Conservation (phyloP, 2,888 invertebrate genomes). For the Phlogophora meticulosa region DNA sequence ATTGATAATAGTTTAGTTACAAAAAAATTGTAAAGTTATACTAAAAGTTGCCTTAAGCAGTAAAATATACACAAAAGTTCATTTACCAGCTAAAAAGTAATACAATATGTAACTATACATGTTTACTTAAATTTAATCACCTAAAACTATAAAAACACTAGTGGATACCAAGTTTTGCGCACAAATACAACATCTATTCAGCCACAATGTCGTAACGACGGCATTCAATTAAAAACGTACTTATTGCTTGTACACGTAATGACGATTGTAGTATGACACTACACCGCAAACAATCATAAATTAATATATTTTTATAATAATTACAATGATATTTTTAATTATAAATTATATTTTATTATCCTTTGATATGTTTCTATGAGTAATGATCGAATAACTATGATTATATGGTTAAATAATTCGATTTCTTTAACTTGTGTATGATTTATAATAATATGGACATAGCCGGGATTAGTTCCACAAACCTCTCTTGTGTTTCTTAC, state of each 20-base stretch:
- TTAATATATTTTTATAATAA: conserved; percentile 77
- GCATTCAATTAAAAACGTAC: conserved; percentile 86
- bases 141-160: conserved; percentile 75
- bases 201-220: conserved; percentile 82
- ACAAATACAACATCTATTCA: conserved; percentile 88
- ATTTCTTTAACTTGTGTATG: conserved; percentile 45
- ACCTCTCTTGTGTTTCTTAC: not conserved
- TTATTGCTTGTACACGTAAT: conserved; percentile 91
- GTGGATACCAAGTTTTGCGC: conserved; percentile 83
- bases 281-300: conserved; percentile 88
- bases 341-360: conserved; percentile 81
- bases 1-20: conserved; percentile 25
- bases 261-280: conserved; percentile 73
- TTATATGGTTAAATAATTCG: conserved; percentile 58
- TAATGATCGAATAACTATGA: conserved; percentile 60
- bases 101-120: conserved; percentile 57
- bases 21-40: conserved; percentile 44
- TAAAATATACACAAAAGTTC: conserved; percentile 56
- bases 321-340: conserved; percentile 72
- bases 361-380: conserved; percentile 79
- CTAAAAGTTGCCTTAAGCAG: conserved; percentile 38
- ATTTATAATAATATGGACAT: conserved; percentile 27
- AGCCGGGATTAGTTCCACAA: conserved; percentile 22
- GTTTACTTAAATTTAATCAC: conserved; percentile 64
- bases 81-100: conserved; percentile 53